Evolutionary conservation across 2,888 invertebrate species (phyloP), one percentile per base, ranked within the genome.

Genomic region (Lagria hirta): DNA sequence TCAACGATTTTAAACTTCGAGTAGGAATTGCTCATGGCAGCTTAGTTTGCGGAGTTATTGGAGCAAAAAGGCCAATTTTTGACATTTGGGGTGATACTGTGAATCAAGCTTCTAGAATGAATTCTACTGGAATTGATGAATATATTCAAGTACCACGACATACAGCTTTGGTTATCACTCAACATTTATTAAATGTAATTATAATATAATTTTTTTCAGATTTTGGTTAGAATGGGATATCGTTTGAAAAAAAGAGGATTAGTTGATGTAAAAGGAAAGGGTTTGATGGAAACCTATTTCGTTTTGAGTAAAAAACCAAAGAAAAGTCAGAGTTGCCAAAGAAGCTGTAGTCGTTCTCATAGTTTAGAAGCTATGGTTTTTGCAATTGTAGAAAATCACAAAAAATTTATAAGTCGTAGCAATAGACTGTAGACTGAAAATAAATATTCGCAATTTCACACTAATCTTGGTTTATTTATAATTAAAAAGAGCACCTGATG

Each of bases 11-110:
- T 66, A 86, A 89, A 37, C 77, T 98, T 6, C 76, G 96, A 69
- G 88, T 97, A 16, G 92, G 92, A 11, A 89, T 95, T 44, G 89
- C 91, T 62, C 89, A 89, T 66, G 95, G 96, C 0, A 90, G 93
- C 0, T 74, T 95, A 10, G 94, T 95, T 3, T 93, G 95, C 51
- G 96, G 95, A 0, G 96, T 96, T 1, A 95, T 96, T 54, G 96
- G 95, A 2, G 95, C 94, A 0, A 80, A 92, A 27, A 95, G 96
- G 68, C 95, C 96, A 0, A 94, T 95, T 49, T 96, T 92, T 72
- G 96, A 96, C 68, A 92, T 96, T 55, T 96, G 95, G 95, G 95
- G 95, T 0, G 91, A 96, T 71, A 96, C 95, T 0, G 95, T 96
- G 1, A 96, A 96, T 72, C 91, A 94, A 58, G 94, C 96, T 2